Evolutionary conservation across 2,888 invertebrate genomes (phyloP).

Genomic region (Tillus elongatus): DNA sequence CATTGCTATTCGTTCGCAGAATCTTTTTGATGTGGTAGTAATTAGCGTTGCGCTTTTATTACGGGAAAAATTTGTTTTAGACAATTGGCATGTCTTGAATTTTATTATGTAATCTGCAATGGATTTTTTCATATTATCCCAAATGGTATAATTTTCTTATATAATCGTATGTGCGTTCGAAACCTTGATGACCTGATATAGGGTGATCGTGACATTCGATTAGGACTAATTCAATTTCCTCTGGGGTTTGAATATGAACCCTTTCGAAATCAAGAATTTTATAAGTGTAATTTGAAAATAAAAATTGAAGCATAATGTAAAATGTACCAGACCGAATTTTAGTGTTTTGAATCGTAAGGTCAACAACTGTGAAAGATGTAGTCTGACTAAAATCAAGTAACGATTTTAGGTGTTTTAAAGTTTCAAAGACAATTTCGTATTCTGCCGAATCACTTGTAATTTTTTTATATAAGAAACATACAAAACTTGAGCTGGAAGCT

Average conservation of each 20-base stretch:
- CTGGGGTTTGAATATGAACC: too few relatives aligned
- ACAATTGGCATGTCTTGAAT: background rate
- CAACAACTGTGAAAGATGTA: background rate
- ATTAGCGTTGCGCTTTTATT: slow-evolving; percentile 26
- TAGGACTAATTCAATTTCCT: background rate
- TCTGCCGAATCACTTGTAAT: background rate
- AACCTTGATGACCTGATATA: background rate
- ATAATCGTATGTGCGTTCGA: background rate
- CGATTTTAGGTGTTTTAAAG: background rate
- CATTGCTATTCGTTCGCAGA: slow-evolving; percentile 24
- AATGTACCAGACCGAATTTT: background rate
- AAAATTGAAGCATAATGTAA: background rate
- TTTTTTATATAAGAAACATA: too few relatives aligned
- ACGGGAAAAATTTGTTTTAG: background rate
- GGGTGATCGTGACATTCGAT: background rate
- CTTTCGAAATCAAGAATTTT: too few relatives aligned
- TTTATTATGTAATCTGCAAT: background rate
- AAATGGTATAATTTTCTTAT: background rate
- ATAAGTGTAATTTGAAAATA: too few relatives aligned
- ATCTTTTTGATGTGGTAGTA: slow-evolving; percentile 22
- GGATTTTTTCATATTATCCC: background rate
- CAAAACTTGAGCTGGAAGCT: too few relatives aligned
- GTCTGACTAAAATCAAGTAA: background rate
- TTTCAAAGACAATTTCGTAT: background rate
- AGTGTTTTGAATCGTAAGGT: background rate